Evolutionary conservation across 2,113 vertebrate species (phyloP).

Genomic region (Fregata magnificens): DNA sequence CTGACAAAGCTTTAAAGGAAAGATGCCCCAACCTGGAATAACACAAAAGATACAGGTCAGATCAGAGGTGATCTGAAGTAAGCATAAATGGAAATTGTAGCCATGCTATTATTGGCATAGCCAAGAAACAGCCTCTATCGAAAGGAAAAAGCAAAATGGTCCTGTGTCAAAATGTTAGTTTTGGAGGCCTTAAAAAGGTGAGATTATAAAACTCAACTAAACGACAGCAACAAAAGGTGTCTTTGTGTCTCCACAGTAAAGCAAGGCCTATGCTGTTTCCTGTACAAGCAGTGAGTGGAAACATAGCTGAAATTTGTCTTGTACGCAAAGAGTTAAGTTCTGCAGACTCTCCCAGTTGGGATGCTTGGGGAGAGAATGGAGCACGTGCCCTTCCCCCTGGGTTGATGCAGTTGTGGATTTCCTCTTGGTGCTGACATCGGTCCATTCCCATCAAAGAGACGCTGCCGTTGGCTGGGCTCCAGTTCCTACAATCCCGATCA

Average conservation of each 20-base stretch:
- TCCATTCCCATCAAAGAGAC: slow-evolving; percentile 30
- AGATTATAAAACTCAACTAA: not conserved
- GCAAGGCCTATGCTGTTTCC: not conserved
- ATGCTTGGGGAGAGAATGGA: not conserved
- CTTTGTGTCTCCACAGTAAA: not conserved
- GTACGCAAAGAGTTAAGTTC: slow-evolving; percentile 13
- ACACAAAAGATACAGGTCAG: not conserved
- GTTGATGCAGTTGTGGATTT: slow-evolving; percentile 54
- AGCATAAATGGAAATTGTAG: not conserved
- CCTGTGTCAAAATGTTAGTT: not conserved
- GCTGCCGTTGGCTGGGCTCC: slow-evolving; percentile 11
- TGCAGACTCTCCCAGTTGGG: not conserved
- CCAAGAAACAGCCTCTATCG: not conserved
- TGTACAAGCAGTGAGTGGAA: not conserved
- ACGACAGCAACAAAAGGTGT: not conserved
- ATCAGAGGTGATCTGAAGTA: not conserved
- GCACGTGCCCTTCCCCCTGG: slow-evolving; percentile 42
- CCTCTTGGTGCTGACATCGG: slow-evolving; percentile 37
- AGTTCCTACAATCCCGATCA: not conserved
- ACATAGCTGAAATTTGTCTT: not conserved
- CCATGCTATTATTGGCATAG: not conserved
- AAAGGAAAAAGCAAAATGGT: not conserved
- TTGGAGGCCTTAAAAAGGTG: not conserved
- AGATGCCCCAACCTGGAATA: not conserved
- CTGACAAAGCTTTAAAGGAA: not conserved